Base-by-base conservation (phyloP, 1,140 invertebrate species). In the Leptestheria dahalacensis region DNA sequence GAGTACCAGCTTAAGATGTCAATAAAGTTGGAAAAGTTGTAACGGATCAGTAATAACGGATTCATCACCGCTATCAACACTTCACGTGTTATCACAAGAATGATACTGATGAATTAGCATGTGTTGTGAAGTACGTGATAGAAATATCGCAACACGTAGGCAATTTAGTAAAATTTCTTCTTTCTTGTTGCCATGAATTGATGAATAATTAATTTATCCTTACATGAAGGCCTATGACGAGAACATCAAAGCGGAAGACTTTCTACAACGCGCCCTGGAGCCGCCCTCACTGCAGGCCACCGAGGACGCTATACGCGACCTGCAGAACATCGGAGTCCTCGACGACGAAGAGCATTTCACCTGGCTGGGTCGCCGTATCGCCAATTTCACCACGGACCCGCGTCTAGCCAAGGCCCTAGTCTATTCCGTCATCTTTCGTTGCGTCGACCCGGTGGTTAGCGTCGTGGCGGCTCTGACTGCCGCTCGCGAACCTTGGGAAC, bases 261-360 rank as follows among this genome's bases (percentile, higher is more conserved):
- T 83, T 68, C 63, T 82, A 1, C 68, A 69, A 2, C 66, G 74
- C 60, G 69, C 82, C 26, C 73, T 77, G 1, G 73, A 82, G 59
- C 74, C 78, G n/a, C 82, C 82, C 0, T 68, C 59, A 23, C 20
- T 59, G 1, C 64, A 63, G 47, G 67, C 75, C 0, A 70, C 82
- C 26, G 53, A 63, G 10, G 64, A 69, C 25, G 79, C 81, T 2
- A 70, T 82, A 3, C 57, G 68, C 0, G 74, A 77, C 62, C 70
- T 83, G 10, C 68, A 74, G 12, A 66, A 74, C 56, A 66, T 82
- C 28, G 76, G 74, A 12, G 77, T 77, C 1, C 64, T 83, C 2
- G 76, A 81, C 59, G 6, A 67, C 0, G 61, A 78, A 3, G 75
- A 80, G 64, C 73, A 77, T 60, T 64, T 83, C 9, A 83, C 81